phyloP scores from a whole-genome alignment of 2,888 invertebrate species.

The Lysandra coridon region DNA sequence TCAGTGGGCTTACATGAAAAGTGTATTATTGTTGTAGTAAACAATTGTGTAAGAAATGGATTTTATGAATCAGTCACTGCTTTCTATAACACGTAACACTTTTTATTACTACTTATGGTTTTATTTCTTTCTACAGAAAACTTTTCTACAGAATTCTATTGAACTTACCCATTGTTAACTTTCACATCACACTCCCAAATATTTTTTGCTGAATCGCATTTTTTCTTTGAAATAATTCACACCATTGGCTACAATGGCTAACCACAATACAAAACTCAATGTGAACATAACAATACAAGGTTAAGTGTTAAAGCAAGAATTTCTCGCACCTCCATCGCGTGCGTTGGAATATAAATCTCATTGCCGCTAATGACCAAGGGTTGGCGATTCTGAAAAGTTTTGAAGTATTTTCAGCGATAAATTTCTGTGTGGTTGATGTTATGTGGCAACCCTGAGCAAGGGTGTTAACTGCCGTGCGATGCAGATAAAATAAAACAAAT shows the following conservation, averaged over 20 bases:
- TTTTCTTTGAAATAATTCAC: constrained; percentile 4
- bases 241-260: constrained; percentile 1
- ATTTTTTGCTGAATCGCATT: neutral
- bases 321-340: constrained; percentile 24
- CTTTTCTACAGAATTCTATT: no score
- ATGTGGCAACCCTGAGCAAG: neutral
- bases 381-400: constrained; percentile 3
- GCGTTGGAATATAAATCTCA: constrained; percentile 25
- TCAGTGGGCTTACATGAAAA: neutral
- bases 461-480: neutral
- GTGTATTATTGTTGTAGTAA: neutral
- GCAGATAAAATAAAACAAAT: no score
- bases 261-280: neutral
- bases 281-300: constrained; percentile 12
- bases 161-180: neutral
- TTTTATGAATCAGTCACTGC: neutral
- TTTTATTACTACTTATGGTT: neutral
- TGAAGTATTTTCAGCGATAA: neutral
- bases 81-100: neutral
- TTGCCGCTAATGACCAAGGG: constrained; percentile 32
- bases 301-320: neutral
- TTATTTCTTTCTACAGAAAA: neutral
- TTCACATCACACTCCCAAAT: neutral
- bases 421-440: neutral
- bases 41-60: neutral